Evolutionary conservation across 2,888 invertebrate species (phyloP), one percentile per base, ranked within the genome.

Genomic region (Eulithis prunata): DNA sequence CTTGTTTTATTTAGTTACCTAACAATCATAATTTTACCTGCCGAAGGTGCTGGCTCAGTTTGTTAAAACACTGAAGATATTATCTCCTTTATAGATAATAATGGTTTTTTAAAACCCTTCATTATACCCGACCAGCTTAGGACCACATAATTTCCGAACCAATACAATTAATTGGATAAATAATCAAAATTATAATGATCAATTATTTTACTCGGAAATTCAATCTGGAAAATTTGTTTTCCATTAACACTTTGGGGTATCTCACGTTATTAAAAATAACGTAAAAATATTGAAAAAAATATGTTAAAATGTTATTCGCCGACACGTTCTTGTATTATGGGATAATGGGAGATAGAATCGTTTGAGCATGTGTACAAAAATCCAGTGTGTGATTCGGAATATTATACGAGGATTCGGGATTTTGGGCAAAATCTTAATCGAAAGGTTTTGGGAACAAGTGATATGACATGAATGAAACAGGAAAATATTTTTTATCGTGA

Each of bases 251-350:
- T 47, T 53, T 6, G n/a, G 47, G 54, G 56, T 56, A 54, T 36
- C 38, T 51, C n/a, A 59, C 45, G 54, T 62, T 58, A 62, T 62
- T 53, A 55, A 49, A 60, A 57, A 60, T 60, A 57, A 63, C 60
- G 59, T 43, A 59, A 60, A 67, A 36, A 64, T 58, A 28, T 36
- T 55, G 46, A 56, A 60, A 60, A 43, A 53, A 64, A 45, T 49
- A 64, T 57, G 32, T 51, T 32, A 56, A 64, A 66, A 71, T 43
- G 45, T 61, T 71, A 74, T 74, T 74, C 74, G 10, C 10, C 61
- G 70, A 58, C 74, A 74, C 71, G 75, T 71, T 59, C 59, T 45
- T 53, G 68, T 68, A 57, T 68, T 72, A 72, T 55, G 47, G 64
- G 54, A 65, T 71, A 75, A 75, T 73, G 55, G 57, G 59, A 66